phyloP scores from a whole-genome alignment of 1,140 invertebrate species.

The Augochlora pura region DNA sequence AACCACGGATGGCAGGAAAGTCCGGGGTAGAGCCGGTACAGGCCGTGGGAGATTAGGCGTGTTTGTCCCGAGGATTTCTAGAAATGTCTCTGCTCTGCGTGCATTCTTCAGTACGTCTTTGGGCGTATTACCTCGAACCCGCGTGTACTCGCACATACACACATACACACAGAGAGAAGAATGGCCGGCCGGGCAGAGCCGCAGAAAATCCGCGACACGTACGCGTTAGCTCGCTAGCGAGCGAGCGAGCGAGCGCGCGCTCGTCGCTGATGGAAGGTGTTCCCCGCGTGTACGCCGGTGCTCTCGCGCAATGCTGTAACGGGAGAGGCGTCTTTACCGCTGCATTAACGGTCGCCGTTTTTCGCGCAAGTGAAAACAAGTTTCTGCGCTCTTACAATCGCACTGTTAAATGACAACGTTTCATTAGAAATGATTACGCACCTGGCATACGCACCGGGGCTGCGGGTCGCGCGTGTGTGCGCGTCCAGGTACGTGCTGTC shows the following conservation, averaged over 20 bases:
- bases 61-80: constrained; percentile 28
- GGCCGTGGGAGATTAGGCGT: constrained; percentile 33
- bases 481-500: neutral
- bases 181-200: neutral
- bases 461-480: constrained; percentile 12
- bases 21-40: neutral
- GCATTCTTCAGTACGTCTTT: constrained; percentile 27
- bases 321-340: constrained; percentile 81
- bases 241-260: constrained; percentile 34
- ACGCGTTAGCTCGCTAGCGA: constrained; percentile 27
- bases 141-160: neutral
- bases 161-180: neutral
- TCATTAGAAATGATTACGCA: constrained; percentile 79
- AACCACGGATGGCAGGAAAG: neutral
- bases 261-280: constrained; percentile 58
- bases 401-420: constrained; percentile 77
- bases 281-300: constrained; percentile 54
- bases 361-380: constrained; percentile 80
- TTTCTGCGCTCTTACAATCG: constrained; percentile 75
- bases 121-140: constrained; percentile 17
- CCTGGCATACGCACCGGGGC: constrained; percentile 40
- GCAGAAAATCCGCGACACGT: constrained; percentile 49
- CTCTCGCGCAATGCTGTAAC: constrained; percentile 74
- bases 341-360: constrained; percentile 81
- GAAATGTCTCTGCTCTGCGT: constrained; percentile 24